Conservation (phyloP, 2,797 vertebrate genomes). For the Geotrypetes seraphini region DNA sequence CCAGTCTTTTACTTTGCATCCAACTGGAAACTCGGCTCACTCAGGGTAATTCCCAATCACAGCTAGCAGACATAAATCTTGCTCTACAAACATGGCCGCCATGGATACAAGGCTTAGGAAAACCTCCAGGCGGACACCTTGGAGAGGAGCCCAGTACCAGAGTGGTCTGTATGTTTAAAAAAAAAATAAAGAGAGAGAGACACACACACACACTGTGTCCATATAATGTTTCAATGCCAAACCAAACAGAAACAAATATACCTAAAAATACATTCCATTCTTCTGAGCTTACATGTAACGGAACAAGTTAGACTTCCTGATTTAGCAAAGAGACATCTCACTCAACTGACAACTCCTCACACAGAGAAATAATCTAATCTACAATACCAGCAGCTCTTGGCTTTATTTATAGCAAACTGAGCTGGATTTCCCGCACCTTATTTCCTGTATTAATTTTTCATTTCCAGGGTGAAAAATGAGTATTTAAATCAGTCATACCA, state of each 20-base stretch:
- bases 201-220: conserved; percentile 1
- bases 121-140: neutral
- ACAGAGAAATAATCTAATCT: too few relatives aligned
- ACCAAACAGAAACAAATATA: neutral
- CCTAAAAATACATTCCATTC: neutral
- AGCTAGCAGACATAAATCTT: neutral
- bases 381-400: too few relatives aligned
- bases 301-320: conserved; percentile 3
- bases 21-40: neutral
- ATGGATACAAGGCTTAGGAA: neutral
- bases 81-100: neutral
- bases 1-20: too few relatives aligned
- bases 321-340: neutral
- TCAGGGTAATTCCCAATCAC: neutral
- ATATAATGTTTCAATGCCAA: neutral
- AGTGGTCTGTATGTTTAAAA: conserved; percentile 17
- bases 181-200: neutral
- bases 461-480: too few relatives aligned
- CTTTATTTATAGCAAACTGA: too few relatives aligned
- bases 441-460: too few relatives aligned
- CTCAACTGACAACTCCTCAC: too few relatives aligned
- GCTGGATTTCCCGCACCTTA: too few relatives aligned
- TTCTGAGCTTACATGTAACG: neutral
- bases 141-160: conserved; percentile 8
- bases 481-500: too few relatives aligned